A percentile compares a stretch with the other conserved stretches of the same genome.
These are phyloP conservation scores for Papilio demoleus DNA, from an alignment of 2,888 invertebrate species.

Conservation along the genomic window DNA sequence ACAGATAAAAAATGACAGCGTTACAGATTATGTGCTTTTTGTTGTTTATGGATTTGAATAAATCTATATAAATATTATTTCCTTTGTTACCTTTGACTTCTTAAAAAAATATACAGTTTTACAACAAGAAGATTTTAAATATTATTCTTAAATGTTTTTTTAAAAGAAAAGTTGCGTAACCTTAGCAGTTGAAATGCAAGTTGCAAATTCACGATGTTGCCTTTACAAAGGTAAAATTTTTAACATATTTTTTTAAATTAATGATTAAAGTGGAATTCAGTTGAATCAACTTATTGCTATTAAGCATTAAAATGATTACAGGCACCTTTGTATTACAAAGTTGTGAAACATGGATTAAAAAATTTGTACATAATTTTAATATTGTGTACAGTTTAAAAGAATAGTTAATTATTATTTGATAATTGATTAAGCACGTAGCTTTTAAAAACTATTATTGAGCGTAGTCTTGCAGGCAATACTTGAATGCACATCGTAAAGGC, in stretches of 20 bases:
- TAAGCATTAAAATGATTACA: neutral
- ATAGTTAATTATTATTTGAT: neutral
- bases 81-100: neutral
- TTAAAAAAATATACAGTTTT: no score
- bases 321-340: no score
- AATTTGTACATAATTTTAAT: neutral
- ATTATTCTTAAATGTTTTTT: neutral
- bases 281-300: neutral
- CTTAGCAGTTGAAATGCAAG: neutral
- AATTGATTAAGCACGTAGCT: neutral
- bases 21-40: slow-evolving; percentile 1
- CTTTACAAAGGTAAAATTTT: no score
- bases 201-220: neutral
- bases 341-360: no score
- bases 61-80: neutral
- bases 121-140: no score
- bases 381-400: neutral
- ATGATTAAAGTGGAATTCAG: no score
- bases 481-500: slow-evolving; percentile 14
- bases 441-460: neutral
- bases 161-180: neutral
- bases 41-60: slow-evolving; percentile 7
- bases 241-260: no score
- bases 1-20: slow-evolving; percentile 40
- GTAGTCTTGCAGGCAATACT: slow-evolving; percentile 3